Percentiles rank a stretch among this genome's conserved stretches.
phyloP scores from a whole-genome alignment of 2,113 vertebrate species.

The Illadopsis cleaveri region DNA sequence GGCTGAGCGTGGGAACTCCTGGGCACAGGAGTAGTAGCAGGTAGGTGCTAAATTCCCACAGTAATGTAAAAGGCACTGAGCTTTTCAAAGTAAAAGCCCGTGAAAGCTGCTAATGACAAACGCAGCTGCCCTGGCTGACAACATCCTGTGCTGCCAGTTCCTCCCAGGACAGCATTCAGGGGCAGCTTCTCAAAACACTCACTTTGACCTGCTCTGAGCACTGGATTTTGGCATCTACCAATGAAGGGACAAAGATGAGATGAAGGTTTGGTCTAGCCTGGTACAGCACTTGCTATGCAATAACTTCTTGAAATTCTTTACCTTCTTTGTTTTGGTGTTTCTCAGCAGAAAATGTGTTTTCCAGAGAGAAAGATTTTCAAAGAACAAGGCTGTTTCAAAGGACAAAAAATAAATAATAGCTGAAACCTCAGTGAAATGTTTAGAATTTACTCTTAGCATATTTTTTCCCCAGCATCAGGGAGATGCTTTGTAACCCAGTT shows the following conservation, averaged over 20 bases:
- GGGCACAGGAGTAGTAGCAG: accelerated
- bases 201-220: background rate
- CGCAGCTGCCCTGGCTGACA: background rate
- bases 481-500: background rate
- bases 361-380: background rate
- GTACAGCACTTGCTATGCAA: background rate
- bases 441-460: background rate
- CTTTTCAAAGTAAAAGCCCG: background rate
- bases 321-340: background rate
- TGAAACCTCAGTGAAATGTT: background rate
- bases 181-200: background rate
- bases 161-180: accelerated
- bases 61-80: background rate
- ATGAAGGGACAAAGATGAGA: background rate
- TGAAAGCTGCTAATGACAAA: background rate
- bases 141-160: background rate
- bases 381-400: background rate
- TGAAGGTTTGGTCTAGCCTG: background rate
- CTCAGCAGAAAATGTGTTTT: background rate
- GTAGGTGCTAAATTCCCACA: background rate
- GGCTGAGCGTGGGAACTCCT: background rate
- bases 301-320: background rate
- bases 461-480: background rate
- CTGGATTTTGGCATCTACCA: background rate
- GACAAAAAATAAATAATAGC: background rate